These are phyloP conservation scores for Girardinichthys multiradiatus DNA, from an alignment of 2,113 vertebrate species.

Conservation along the genomic window DNA sequence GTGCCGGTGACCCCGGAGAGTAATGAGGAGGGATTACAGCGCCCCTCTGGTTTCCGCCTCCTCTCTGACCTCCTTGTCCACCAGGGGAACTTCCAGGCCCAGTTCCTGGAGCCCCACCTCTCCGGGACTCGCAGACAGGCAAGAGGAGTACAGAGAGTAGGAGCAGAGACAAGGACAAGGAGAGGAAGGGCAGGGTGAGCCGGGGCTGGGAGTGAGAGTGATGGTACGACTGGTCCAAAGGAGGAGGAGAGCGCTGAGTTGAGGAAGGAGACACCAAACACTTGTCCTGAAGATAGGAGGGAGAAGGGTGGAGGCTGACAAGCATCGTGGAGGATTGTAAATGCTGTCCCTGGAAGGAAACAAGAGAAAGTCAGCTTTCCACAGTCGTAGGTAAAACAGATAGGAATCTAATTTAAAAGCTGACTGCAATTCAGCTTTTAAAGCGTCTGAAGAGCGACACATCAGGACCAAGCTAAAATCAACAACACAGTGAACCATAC, in stretches of 20 bases:
- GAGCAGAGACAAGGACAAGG: constrained; percentile 61
- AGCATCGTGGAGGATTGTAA: constrained; percentile 83
- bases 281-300: constrained; percentile 75
- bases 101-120: constrained; percentile 58
- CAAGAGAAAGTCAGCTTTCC: constrained; percentile 16
- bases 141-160: constrained; percentile 60
- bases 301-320: constrained; percentile 80
- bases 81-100: constrained; percentile 61
- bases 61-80: constrained; percentile 51
- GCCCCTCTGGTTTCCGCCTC: constrained; percentile 67
- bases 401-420: neutral
- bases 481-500: neutral
- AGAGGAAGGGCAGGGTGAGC: constrained; percentile 47
- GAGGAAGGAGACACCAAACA: constrained; percentile 49
- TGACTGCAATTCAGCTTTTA: neutral
- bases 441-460: neutral
- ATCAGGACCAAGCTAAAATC: neutral
- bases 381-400: neutral
- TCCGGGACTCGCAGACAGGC: constrained; percentile 78
- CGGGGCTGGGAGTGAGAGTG: constrained; percentile 39
- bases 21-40: constrained; percentile 77
- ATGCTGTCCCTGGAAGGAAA: constrained; percentile 75
- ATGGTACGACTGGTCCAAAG: constrained; percentile 27
- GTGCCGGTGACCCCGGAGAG: constrained; percentile 57
- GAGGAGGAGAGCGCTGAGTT: constrained; percentile 15